A percentile compares a stretch with the other conserved stretches of the same genome.
phyloP scores from a whole-genome alignment of 2,797 vertebrate genomes.

The Sebastes trivittatus region DNA sequence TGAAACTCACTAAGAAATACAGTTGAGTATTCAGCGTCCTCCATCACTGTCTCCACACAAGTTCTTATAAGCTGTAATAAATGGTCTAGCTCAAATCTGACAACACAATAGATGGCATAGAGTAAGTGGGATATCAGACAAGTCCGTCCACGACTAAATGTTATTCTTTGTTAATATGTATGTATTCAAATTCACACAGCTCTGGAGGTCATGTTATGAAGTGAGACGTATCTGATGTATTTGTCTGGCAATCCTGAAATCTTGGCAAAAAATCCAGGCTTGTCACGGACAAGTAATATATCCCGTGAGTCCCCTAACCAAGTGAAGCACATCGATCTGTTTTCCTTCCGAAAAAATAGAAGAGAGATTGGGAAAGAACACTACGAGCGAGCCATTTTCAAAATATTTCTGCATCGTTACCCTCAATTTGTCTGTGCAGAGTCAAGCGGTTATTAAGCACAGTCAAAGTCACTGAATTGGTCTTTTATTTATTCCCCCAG shows the following conservation, averaged over 20 bases:
- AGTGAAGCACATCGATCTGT: constrained; percentile 55
- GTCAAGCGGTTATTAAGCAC: constrained; percentile 25
- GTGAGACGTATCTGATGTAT: constrained; percentile 39
- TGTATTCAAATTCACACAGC: constrained; percentile 46
- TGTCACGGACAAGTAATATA: constrained; percentile 45
- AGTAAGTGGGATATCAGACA: constrained; percentile 39
- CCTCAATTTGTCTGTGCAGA: background rate
- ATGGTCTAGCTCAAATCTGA: constrained; percentile 46
- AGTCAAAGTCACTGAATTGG: constrained; percentile 5
- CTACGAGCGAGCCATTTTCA: constrained; percentile 24
- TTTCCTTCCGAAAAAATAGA: constrained; percentile 30
- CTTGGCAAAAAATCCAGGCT: constrained; percentile 17
- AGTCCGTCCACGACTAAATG: constrained; percentile 23
- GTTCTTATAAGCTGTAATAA: constrained; percentile 43
- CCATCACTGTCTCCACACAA: constrained; percentile 52
- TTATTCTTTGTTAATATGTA: constrained; percentile 59
- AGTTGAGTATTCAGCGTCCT: constrained; percentile 37
- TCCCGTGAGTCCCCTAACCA: constrained; percentile 37
- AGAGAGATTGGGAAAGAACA: constrained; percentile 6
- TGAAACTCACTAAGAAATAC: constrained; percentile 28
- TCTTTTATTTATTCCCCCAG: background rate
- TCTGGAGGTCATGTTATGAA: constrained; percentile 55
- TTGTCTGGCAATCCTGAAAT: constrained; percentile 31
- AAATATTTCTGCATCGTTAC: constrained; percentile 15
- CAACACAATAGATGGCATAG: constrained; percentile 34